Evolutionary conservation across 2,113 vertebrate genomes (phyloP).

Genomic region (Ictidomys tridecemlineatus): DNA sequence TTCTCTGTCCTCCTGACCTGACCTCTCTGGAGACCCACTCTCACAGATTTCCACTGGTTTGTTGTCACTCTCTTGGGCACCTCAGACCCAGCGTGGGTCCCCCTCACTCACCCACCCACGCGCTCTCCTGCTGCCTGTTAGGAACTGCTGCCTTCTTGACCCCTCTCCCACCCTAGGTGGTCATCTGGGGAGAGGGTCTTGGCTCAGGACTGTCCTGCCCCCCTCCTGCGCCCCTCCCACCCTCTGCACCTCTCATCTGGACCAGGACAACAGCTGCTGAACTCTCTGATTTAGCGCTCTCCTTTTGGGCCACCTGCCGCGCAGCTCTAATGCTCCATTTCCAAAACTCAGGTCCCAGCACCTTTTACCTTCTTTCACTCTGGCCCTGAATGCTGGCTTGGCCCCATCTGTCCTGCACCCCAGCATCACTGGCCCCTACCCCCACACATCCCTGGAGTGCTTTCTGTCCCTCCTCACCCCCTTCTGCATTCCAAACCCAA

Average conservation of each 20-base stretch:
- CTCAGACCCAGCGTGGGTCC: not conserved
- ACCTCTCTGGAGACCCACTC: not conserved
- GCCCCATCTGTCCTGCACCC: not conserved
- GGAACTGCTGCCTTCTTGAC: not conserved
- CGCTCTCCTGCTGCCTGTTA: not conserved
- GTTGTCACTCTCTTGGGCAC: not conserved
- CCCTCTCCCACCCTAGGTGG: not conserved
- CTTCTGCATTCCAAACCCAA: slow-evolving; percentile 6
- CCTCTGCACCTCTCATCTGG: not conserved
- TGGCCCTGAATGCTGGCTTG: not conserved
- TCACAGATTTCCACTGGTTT: not conserved
- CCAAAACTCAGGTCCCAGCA: not conserved
- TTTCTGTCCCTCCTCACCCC: not conserved
- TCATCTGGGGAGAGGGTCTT: not conserved
- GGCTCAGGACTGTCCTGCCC: not conserved
- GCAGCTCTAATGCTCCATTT: not conserved
- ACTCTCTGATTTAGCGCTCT: not conserved
- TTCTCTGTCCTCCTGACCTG: not conserved
- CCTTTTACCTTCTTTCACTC: not conserved
- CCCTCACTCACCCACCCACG: not conserved
- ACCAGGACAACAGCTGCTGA: not conserved
- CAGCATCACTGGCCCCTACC: not conserved
- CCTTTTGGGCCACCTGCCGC: not conserved
- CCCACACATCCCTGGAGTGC: not conserved
- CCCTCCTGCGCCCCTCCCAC: not conserved